These are phyloP conservation scores for Scomber colias DNA, from an alignment of 2,113 vertebrate genomes.

Conservation along the genomic window DNA sequence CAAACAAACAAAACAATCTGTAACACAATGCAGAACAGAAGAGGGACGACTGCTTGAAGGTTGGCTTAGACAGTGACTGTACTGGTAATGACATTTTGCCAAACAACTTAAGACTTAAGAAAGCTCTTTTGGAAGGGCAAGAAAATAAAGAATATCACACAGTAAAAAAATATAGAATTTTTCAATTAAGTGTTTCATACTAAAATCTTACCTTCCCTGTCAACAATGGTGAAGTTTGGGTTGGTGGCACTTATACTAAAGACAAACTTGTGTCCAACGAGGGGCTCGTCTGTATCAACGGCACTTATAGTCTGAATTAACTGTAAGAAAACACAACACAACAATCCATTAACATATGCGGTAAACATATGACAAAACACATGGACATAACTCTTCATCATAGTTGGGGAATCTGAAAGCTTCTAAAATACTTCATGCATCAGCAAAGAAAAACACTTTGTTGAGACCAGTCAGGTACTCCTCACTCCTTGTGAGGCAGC, in stretches of 20 bases:
- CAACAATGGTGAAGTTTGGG: conserved; percentile 97
- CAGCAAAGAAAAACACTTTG: no score
- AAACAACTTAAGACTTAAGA: background rate
- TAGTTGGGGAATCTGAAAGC: background rate
- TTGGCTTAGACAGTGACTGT: conserved; percentile 1
- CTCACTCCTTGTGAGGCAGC: no score
- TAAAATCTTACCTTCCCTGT: conserved; percentile 91
- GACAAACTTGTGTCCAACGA: conserved; percentile 97
- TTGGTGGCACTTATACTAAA: conserved; percentile 95
- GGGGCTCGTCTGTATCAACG: conserved; percentile 96
- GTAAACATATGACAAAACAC: background rate
- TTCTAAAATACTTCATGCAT: no score
- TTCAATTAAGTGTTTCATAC: no score
- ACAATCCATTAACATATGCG: background rate
- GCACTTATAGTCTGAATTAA: conserved; percentile 98
- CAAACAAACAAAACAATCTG: no score
- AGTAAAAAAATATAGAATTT: background rate
- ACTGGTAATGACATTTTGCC: background rate
- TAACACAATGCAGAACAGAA: background rate
- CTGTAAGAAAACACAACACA: conserved; percentile 73
- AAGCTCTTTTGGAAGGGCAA: background rate
- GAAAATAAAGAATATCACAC: background rate
- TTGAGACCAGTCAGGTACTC: no score
- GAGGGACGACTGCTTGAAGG: background rate
- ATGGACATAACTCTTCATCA: no score